Percentiles rank a stretch among this genome's conserved stretches.
These are phyloP conservation scores for Caenorhabditis uteleia DNA, from an alignment of 2,888 invertebrate species.

Conservation along the genomic window DNA sequence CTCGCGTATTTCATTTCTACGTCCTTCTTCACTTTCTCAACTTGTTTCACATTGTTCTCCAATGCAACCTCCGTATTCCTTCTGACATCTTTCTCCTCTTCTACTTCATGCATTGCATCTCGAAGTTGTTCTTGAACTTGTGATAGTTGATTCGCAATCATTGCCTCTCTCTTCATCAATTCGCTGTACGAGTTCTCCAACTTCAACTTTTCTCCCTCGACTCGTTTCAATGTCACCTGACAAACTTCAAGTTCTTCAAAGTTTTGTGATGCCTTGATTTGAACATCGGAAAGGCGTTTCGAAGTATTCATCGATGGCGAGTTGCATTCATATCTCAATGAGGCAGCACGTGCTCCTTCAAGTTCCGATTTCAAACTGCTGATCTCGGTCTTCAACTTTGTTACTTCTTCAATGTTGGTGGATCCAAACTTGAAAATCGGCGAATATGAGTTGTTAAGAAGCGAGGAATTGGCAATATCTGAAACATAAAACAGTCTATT, in stretches of 20 bases:
- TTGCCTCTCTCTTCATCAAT: constrained; percentile 1
- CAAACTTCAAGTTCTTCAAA: constrained; percentile 37
- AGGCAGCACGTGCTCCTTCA: constrained; percentile 3
- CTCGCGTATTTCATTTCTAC: too few relatives aligned
- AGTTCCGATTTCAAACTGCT: constrained; percentile 8
- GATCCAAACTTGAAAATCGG: constrained; percentile 27
- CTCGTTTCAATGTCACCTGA: constrained; percentile 25
- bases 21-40: too few relatives aligned
- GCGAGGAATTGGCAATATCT: constrained; percentile 17
- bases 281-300: constrained; percentile 19
- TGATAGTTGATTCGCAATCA: background rate
- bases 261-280: constrained; percentile 28
- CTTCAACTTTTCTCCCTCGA: constrained; percentile 16
- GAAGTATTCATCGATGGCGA: background rate
- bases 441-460: constrained; percentile 18
- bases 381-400: constrained; percentile 10
- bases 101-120: constrained; percentile 3
- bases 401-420: background rate
- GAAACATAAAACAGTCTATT: background rate
- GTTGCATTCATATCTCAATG: background rate
- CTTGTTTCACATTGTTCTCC: constrained; percentile 5
- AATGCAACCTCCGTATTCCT: constrained; percentile 3
- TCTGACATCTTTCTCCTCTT: constrained; percentile 10
- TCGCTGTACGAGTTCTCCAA: constrained; percentile 1
- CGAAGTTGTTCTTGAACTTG: constrained; percentile 1